Evolutionary conservation across 2,797 vertebrate species (phyloP), one percentile per base, ranked within the genome.

Genomic region (Diplodus puntazzo): DNA sequence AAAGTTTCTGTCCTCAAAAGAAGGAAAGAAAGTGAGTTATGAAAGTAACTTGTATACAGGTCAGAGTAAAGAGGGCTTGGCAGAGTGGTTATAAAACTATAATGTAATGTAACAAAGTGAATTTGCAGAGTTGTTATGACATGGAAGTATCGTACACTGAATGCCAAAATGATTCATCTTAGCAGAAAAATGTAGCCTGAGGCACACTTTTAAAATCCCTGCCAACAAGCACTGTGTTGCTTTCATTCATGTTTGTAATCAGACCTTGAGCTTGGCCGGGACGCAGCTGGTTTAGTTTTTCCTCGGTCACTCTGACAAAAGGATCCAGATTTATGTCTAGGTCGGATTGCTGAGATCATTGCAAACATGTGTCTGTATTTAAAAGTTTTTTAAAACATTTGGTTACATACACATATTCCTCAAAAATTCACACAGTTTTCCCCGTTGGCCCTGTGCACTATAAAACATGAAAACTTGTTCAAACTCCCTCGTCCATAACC

Each of bases 211-310:
- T 54, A 43, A 65, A 73, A 42, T 69, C 34, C 9, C 67, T 50
- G 68, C 59, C 73, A 66, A 66, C 81, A 81, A 69, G 61, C 64
- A 46, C 46, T 50, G 27, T 45, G 42, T n/a, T 81, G 48, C 10
- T 39, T 69, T 80, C 77, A 71, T 68, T 71, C 53, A 61, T 65
- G 69, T 61, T 23, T 59, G 23, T 69, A 34, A 78, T 75, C 46
- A 1, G 30, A 53, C 75, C 43, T 54, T 4, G 13, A 73, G 48
- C 48, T 45, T 30, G 54, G 12, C 53, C 21, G 11, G 25, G 23
- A 77, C 2, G 71, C 84, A 80, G 59, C 61, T 82, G 52, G 50
- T 79, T 73, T 53, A 42, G 34, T 49, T 74, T 80, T 75, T 68
- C 20, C 62, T 48, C 18, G 57, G 57, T 76, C 73, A 76, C 8